Base-by-base conservation (phyloP, 2,888 invertebrate species). In the Melangyna quadrimaculata region DNA sequence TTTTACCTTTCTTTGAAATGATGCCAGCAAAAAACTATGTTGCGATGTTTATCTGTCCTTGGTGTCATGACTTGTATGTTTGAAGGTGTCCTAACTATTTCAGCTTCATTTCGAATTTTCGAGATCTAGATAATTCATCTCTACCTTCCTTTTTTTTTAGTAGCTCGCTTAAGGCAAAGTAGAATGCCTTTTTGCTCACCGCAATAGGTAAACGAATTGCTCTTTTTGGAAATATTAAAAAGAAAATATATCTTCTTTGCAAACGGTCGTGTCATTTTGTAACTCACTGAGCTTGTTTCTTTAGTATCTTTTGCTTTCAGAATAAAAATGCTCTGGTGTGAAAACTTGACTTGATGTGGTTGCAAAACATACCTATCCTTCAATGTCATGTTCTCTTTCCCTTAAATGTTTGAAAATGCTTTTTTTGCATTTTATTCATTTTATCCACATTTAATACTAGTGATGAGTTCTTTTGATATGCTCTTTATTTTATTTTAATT, bases 21-120 rank as follows among this genome's bases (percentile, higher is more conserved):
- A 32, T 14, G 29, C 29, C 29, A 55, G 27, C 17, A 19, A 19
- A 57, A 32, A 57, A 32, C 3, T 48, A 32, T 32, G 12, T 32
- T 19, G 19, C 57, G 12, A 57, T 59, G 14, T 37, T 59, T 59
- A 24, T 61, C 37, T 61, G n/a, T 61, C 59, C 37, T 40, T 63
- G 24, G 17, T 63, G 27, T 43, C 43, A 63, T 43, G 43, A 43
- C 27, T 43, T 27, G 10, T 63, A 19, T 57, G 19, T 19, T 57
- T 43, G 27, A 12, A 17, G 14, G 24, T 61, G 43, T 29, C 17
- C 40, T 10, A 37, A 59, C 35, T 19, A 19, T 37, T 63, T 43
- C 43, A 43, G 24, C 27, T 40, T 14, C 37, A 43, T 19, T 7
- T 27, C 2, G n/a, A 22, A n/a, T 43, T 22, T 27, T 24, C 7